Evolutionary conservation across 2,797 vertebrate species (phyloP), one percentile per base, ranked within the genome.

Genomic region (Threskiornis aethiopicus): DNA sequence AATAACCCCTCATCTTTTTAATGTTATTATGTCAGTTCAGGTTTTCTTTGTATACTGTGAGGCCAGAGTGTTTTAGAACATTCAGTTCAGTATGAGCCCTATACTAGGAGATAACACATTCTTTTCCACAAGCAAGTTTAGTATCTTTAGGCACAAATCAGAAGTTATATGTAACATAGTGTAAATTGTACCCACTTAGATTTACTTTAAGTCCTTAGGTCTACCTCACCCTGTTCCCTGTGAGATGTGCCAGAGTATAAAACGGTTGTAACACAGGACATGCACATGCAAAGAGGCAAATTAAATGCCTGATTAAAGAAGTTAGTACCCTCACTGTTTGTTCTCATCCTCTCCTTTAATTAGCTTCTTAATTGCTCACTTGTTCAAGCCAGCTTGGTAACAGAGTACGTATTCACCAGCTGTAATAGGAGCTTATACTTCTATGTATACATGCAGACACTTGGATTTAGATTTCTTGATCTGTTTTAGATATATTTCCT

Each of bases 351-450:
- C 66, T 54, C 81, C 39, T 49, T 87, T 82, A 92, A 82, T 72
- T n/a, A 95, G 33, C 51, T 82, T 19, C 88, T 86, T 91, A 85
- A 95, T 76, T 91, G 62, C 66, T 94, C 58, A 18, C 70, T 95
- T 72, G 54, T 70, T 93, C 0, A 0, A 82, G 75, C 51, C 44
- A 70, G 39, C 46, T 41, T 77, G 51, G 78, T 59, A 87, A 89
- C 35, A 62, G 62, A 93, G 88, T 39, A 67, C 41, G 75, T 71
- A 49, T 88, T 67, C 70, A 84, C 10, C 82, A 93, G 52, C 44
- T 67, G 49, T 20, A 72, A 35, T 2, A 87, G 37, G 31, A 78
- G 14, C 11, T 86, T 72, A 29, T 28, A 51, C 22, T 71, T 80
- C 37, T 29, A 4, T 11, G 22, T 16, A 8, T 16, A 51, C n/a